Base-by-base conservation (phyloP, 2,113 vertebrate genomes). In the Neofelis nebulosa region DNA sequence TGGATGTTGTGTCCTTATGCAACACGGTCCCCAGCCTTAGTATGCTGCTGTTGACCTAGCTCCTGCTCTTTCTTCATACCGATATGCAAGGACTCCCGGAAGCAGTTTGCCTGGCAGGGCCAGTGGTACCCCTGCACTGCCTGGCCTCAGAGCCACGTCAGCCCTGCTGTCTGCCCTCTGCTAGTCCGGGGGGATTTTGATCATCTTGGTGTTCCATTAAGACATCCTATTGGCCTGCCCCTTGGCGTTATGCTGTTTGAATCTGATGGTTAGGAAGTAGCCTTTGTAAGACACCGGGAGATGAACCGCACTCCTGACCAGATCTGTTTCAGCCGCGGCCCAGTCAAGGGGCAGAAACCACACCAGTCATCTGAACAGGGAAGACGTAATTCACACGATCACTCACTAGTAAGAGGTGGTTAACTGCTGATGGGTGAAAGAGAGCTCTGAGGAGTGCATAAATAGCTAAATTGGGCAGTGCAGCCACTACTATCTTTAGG, bases 101-200 rank as follows among this genome's bases (percentile, higher is more conserved):
- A 66, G 82, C 50, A 12, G 45, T 63, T 36, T 38, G 33, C 74
- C 68, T 11, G 4, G 23, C 78, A 76, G 79, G 65, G 14, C 66
- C 71, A 27, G 5, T 19, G n/a, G 63, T 38, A 18, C 3, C 45
- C 69, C 57, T n/a, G 36, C 9, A 9, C 33, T 23, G 41, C 23
- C 27, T 78, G 5, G 23, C 5, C 74, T 31, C 23, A 5, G 65
- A 36, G 5, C 69, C 27, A 15, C n/a, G 27, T 18, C 14, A 25
- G 10, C 31, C n/a, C 10, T 21, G 11, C n/a, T 4, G 0, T 27
- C 38, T 48, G n/a, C 66, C 4, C 0, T 27, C 0, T 18, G 3
- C 14, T 6, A 38, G 45, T 71, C 21, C 25, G 7, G 14, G 41
- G 52, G 68, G 57, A 31, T 57, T 5, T 41, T 18, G 11, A 1